Percentiles rank a stretch among this genome's conserved stretches.
Evolutionary conservation across 92 coral and sea anemone genomes (phyloP).

Genomic region (Porites divaricata): DNA sequence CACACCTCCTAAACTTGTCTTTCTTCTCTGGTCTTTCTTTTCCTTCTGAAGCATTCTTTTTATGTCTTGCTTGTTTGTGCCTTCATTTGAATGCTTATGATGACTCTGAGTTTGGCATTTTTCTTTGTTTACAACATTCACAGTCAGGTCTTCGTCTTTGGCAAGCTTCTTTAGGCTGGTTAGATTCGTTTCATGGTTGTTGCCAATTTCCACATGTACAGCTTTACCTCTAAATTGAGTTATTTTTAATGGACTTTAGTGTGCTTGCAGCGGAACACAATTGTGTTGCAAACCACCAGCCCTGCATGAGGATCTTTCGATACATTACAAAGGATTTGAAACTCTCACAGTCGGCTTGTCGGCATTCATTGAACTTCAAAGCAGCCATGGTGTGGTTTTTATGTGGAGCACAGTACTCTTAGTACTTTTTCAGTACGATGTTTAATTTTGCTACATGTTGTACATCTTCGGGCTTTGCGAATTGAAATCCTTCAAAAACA

Average conservation of each 20-base stretch:
- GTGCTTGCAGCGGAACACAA: constrained; percentile 24
- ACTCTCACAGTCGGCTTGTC: constrained; percentile 18
- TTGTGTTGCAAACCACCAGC: constrained; percentile 25
- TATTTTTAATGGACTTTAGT: constrained; percentile 17
- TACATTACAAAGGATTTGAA: constrained; percentile 19
- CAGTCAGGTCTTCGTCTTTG: constrained; percentile 30
- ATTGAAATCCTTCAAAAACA: constrained; percentile 13
- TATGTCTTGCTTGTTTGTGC: not conserved
- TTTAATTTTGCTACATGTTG: constrained; percentile 12
- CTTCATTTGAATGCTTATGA: not conserved
- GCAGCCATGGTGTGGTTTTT: constrained; percentile 42
- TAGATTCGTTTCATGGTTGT: constrained; percentile 32
- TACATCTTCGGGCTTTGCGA: constrained; percentile 21
- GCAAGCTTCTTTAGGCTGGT: constrained; percentile 23
- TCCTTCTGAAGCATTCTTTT: not conserved
- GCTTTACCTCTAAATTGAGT: constrained; percentile 14
- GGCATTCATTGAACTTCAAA: constrained; percentile 22
- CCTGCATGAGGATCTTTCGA: constrained; percentile 17
- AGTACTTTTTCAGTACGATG: constrained; percentile 7
- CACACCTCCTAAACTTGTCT: no score
- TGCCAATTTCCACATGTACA: not conserved
- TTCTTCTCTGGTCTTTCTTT: no score
- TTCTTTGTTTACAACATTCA: constrained; percentile 1
- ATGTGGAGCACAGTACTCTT: constrained; percentile 40
- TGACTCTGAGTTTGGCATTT: not conserved